Percentiles rank a stretch among this genome's conserved stretches.
phyloP scores from a whole-genome alignment of 2,797 vertebrate genomes.

The Danio albolineatus region DNA sequence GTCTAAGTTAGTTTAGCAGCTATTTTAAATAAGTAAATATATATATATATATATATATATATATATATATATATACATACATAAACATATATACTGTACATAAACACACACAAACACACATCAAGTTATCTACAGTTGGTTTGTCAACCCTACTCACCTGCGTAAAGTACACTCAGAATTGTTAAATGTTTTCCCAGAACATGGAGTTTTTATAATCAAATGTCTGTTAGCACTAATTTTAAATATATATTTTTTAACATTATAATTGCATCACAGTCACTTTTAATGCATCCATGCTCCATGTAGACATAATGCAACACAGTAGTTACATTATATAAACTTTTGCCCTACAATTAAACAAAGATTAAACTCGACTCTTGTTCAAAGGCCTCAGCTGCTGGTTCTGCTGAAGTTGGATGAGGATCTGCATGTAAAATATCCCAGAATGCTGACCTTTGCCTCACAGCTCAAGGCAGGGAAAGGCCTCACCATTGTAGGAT shows the following conservation, averaged over 20 bases:
- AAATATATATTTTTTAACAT: background rate
- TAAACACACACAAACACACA: too few species aligned
- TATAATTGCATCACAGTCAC: background rate
- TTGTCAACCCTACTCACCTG: too few species aligned
- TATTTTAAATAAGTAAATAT: too few species aligned
- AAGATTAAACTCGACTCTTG: background rate
- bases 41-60: too few species aligned
- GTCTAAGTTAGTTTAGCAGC: too few species aligned
- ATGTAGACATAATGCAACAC: too few species aligned
- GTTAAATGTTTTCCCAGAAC: too few species aligned
- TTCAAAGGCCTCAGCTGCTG: conserved; percentile 89
- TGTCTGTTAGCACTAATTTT: background rate
- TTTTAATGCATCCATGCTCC: background rate
- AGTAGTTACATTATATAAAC: background rate
- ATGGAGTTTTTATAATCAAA: too few species aligned
- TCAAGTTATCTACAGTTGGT: too few species aligned
- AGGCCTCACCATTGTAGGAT: conserved; percentile 95
- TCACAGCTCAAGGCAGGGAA: conserved; percentile 98
- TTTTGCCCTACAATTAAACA: background rate
- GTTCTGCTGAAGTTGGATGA: conserved; percentile 96
- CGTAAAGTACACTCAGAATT: too few species aligned
- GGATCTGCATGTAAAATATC: conserved; percentile 96
- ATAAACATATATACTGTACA: too few species aligned
- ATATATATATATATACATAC: too few species aligned
- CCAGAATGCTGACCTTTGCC: conserved; percentile 93